Evolutionary conservation across 2,888 invertebrate species (phyloP).

Genomic region (Prosopocoilus inquinatus): DNA sequence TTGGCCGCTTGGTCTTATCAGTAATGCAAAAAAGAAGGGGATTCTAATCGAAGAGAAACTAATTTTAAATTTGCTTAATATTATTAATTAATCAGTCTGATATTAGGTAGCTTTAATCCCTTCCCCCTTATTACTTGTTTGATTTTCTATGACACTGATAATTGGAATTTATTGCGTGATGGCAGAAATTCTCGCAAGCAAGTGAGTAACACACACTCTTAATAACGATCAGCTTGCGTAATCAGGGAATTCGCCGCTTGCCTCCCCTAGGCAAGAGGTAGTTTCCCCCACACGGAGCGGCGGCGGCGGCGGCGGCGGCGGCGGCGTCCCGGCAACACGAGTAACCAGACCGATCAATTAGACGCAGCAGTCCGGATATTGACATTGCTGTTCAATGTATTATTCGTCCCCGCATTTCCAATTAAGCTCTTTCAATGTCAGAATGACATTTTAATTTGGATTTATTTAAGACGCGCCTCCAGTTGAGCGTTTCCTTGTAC

Average conservation of each 20-base stretch:
- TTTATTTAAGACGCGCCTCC: slow-evolving; percentile 37
- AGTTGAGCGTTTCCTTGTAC: background rate
- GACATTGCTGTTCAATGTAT: slow-evolving; percentile 45
- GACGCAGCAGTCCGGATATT: slow-evolving; percentile 43
- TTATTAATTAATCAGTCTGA: no score
- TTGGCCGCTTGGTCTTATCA: no score
- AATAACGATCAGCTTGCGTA: slow-evolving; percentile 27
- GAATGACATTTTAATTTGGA: slow-evolving; percentile 45
- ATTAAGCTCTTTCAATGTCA: slow-evolving; percentile 43
- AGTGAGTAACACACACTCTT: slow-evolving; percentile 17
- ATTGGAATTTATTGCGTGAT: no score
- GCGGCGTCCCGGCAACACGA: slow-evolving; percentile 30
- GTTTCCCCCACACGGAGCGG: slow-evolving; percentile 5
- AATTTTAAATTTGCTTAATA: no score
- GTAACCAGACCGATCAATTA: slow-evolving; percentile 42
- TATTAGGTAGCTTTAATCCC: no score
- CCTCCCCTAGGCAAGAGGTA: slow-evolving; percentile 13
- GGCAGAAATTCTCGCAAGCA: background rate
- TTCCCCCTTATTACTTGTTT: no score
- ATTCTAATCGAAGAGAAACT: no score
- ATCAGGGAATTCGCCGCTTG: slow-evolving; percentile 25
- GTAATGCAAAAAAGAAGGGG: no score
- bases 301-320: no score
- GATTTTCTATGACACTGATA: no score
- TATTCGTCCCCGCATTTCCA: slow-evolving; percentile 42